A percentile compares a stretch with the other conserved stretches of the same genome.
These are phyloP conservation scores for Thamnophis sirtalis DNA, from an alignment of 2,113 vertebrate species.

Conservation along the genomic window DNA sequence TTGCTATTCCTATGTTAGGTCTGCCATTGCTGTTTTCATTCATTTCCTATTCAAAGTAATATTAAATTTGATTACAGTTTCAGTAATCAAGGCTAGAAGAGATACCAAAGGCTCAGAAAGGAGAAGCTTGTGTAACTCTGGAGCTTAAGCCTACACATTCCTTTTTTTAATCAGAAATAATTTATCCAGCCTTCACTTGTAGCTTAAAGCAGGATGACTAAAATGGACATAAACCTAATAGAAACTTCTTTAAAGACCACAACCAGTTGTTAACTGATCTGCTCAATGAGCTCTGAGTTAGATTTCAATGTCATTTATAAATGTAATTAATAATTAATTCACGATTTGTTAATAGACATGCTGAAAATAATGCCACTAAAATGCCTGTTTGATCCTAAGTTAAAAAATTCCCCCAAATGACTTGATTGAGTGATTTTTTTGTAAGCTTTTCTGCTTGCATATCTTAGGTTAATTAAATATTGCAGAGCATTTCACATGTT, in stretches of 20 bases:
- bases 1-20: neutral
- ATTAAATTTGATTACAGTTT: neutral
- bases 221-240: neutral
- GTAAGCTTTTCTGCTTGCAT: constrained; percentile 7
- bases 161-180: neutral
- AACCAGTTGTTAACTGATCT: neutral
- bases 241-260: neutral
- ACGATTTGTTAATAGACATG: neutral
- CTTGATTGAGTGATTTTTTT: neutral
- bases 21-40: neutral
- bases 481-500: constrained; percentile 17
- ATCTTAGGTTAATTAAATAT: constrained; percentile 31
- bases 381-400: neutral
- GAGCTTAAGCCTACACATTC: neutral
- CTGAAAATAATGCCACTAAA: neutral
- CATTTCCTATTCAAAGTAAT: neutral
- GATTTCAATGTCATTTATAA: neutral
- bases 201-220: neutral
- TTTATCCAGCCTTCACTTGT: neutral
- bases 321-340: neutral
- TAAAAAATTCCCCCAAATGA: neutral
- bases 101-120: neutral
- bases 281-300: neutral
- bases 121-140: neutral
- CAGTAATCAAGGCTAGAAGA: neutral